Evolutionary conservation across 2,888 invertebrate species (phyloP), one percentile per base, ranked within the genome.

Genomic region (Caenorhabditis wallacei): DNA sequence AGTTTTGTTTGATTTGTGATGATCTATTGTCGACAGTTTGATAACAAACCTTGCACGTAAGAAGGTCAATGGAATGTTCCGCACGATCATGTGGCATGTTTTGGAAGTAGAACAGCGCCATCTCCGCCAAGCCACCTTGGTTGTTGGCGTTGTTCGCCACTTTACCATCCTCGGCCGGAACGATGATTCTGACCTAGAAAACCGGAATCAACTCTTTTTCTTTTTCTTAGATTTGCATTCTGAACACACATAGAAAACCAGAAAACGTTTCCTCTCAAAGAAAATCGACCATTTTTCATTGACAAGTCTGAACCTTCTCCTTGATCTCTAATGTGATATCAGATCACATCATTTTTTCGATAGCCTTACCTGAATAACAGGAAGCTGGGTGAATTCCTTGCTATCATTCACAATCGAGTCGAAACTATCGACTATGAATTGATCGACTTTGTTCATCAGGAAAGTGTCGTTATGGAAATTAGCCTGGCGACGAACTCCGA

Each of bases 401-500:
- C 87, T 88, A 18, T 88, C 88, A 20, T 88, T 75, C 20, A 87
- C 88, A 57, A 92, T 82, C 16, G 72, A 69, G 8, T 86, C 88
- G 53, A 92, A 85, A 64, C 90, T 88, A 43, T 90, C 89, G 7
- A 70, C 53, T 43, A 92, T 90, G 84, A 87, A 92, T 20, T 80
- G 53, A 75, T 92, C 92, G 22, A 92, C 88, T 66, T 87, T 85
- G 53, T 74, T 82, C 81, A 90, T 84, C 40, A 92, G 81, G 54
- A 85, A 83, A 8, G 80, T 72, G 84, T 92, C 92, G 56, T 89
- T 88, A 70, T 89, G 87, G 79, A 91, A 89, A 74, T 91, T 92
- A 48, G 92, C 92, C 46, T 90, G 90, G 30, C 85, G 85, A 1
- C 92, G 88, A 46, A 92, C 88, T 20, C 91, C 93, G 87, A 93